A percentile compares a stretch with the other conserved stretches of the same genome.
phyloP scores from a whole-genome alignment of 2,113 vertebrate species.

The Kryptolebias marmoratus region DNA sequence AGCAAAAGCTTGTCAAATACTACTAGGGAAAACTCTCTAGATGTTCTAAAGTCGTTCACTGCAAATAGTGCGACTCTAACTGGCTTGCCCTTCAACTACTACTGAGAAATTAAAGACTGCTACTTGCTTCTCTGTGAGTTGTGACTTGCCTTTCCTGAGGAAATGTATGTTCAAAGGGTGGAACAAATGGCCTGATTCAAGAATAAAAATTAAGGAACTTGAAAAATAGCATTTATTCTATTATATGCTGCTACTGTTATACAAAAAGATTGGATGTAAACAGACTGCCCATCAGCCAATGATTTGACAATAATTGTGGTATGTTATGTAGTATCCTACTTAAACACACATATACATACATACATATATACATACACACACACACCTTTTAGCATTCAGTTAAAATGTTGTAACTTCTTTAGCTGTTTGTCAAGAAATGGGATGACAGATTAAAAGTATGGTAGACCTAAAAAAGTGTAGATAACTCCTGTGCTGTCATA shows the following conservation, averaged over 20 bases:
- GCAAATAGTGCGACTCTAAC: slow-evolving; percentile 19
- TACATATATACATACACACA: too few species aligned
- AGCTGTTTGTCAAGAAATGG: slow-evolving; percentile 14
- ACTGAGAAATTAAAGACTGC: slow-evolving; percentile 11
- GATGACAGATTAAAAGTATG: slow-evolving; percentile 11
- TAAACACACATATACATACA: too few species aligned
- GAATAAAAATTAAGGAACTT: not conserved
- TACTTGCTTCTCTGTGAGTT: slow-evolving; percentile 8
- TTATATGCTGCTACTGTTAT: too few species aligned
- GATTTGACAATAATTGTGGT: too few species aligned
- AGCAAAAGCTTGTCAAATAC: slow-evolving; percentile 64
- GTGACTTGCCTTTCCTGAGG: slow-evolving; percentile 3
- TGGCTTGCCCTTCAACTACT: slow-evolving; percentile 21
- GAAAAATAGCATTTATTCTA: not conserved
- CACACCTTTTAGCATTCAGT: slow-evolving; percentile 20
- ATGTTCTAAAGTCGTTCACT: slow-evolving; percentile 38
- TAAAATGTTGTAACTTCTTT: slow-evolving; percentile 7
- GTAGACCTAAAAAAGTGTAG: slow-evolving; percentile 8
- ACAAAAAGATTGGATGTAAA: too few species aligned
- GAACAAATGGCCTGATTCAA: not conserved
- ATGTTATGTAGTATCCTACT: too few species aligned
- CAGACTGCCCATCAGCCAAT: too few species aligned
- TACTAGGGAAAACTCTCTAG: slow-evolving; percentile 45
- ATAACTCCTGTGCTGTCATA: slow-evolving; percentile 22
- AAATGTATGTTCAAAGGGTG: not conserved